phyloP scores from a whole-genome alignment of 2,797 vertebrate genomes.

The Poecilia picta region DNA sequence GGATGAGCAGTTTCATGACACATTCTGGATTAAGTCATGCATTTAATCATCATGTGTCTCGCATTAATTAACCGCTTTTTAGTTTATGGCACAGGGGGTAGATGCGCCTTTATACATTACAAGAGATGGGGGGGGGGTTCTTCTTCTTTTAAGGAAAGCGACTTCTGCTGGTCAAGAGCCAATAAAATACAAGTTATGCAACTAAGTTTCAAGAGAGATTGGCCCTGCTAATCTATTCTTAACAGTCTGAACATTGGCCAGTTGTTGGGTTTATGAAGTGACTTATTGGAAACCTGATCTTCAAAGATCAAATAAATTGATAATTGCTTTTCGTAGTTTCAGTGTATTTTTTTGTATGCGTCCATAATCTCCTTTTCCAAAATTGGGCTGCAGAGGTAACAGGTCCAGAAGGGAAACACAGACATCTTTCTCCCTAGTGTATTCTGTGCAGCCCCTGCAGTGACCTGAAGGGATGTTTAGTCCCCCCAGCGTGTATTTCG shows the following conservation, averaged over 20 bases:
- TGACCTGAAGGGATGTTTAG: background rate
- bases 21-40: conserved; percentile 5
- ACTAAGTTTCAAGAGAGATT: background rate
- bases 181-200: background rate
- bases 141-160: background rate
- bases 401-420: background rate
- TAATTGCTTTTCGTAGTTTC: background rate
- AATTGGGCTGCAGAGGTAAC: background rate
- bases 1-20: conserved; percentile 7
- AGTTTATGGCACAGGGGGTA: background rate
- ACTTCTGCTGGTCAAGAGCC: background rate
- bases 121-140: background rate
- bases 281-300: background rate
- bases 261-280: background rate
- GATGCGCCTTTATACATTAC: background rate
- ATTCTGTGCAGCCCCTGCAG: background rate
- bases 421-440: background rate
- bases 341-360: background rate
- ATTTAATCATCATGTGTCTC: background rate
- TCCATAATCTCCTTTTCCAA: background rate
- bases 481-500: background rate
- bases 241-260: background rate
- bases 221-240: background rate
- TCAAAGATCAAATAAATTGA: background rate
- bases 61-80: background rate